Base-by-base conservation (phyloP, 2,888 invertebrate genomes). In the Synanthedon vespiformis region DNA sequence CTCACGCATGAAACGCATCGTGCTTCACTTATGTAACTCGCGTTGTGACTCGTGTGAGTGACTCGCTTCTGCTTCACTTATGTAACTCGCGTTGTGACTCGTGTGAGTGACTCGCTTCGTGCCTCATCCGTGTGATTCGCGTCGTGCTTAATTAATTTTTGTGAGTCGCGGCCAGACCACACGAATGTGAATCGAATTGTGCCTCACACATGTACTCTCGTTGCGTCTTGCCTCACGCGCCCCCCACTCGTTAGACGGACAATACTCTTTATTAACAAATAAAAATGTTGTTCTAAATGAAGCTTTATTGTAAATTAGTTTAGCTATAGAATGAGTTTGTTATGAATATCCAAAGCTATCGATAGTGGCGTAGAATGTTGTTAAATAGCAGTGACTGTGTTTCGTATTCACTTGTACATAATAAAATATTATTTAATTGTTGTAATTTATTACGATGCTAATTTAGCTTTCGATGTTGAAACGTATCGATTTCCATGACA, bases 291-390 rank as follows among this genome's bases (percentile, higher is more conserved):
- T 82, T 84, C 74, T 81, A 75, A 78, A 70, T 27, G 71, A 85
- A 84, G 85, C 85, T 85, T 86, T 85, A 85, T 83, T 83, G 77
- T 84, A 83, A 79, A 75, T 77, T 85, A 84, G 83, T 78, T 63
- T 83, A 84, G 77, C 67, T 68, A 66, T 80, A 80, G 76, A 69
- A 65, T 54, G 68, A 68, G 69, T 77, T 80, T 65, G 76, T 80
- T 80, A 73, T 71, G 73, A 75, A 75, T 72, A 80, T 83, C 84
- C 86, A 84, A 86, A 85, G 86, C 77, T 79, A 74, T 75, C 64
- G 74, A 71, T 79, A 80, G 80, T 71, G 68, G 68, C 72, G 72
- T 83, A 82, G 77, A 64, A 64, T 65, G 71, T 73, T 76, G 75
- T 74, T 77, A 61, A 68, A 67, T 72, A 70, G 71, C 69, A 66